Conservation (phyloP, 1,140 invertebrate species). For the Bombus confusus region DNA sequence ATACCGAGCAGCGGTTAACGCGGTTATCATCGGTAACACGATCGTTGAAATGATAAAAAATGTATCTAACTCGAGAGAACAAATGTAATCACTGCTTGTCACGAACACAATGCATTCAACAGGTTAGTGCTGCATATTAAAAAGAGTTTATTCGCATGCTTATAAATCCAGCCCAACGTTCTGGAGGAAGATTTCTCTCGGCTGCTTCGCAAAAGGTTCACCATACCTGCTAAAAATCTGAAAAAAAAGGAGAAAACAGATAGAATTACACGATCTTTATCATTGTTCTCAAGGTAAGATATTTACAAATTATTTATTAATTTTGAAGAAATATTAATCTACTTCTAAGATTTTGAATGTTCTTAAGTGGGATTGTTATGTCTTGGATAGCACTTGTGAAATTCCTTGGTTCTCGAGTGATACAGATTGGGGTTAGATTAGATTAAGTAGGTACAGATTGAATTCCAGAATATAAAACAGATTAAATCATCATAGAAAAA, state of each 20-base stretch:
- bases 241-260: not conserved
- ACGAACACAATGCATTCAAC: slow-evolving; percentile 78
- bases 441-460: not conserved
- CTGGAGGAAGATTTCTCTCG: slow-evolving; percentile 11
- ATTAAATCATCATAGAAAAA: not conserved
- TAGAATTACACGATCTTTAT: no score
- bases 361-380: not conserved
- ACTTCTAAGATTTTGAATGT: no score
- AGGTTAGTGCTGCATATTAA: slow-evolving; percentile 75
- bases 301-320: not conserved
- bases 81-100: slow-evolving; percentile 78
- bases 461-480: not conserved
- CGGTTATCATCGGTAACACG: slow-evolving; percentile 61
- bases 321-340: not conserved
- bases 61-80: slow-evolving; percentile 63
- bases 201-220: not conserved
- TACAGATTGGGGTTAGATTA: not conserved
- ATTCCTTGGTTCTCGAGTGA: not conserved
- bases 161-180: slow-evolving; percentile 57
- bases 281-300: not conserved
- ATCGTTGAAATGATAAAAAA: slow-evolving; percentile 66
- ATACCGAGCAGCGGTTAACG: slow-evolving; percentile 45
- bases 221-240: not conserved
- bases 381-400: not conserved
- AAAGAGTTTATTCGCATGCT: slow-evolving; percentile 76